phyloP scores from a whole-genome alignment of 1,140 invertebrate genomes.

The Ridgeia piscesae region DNA sequence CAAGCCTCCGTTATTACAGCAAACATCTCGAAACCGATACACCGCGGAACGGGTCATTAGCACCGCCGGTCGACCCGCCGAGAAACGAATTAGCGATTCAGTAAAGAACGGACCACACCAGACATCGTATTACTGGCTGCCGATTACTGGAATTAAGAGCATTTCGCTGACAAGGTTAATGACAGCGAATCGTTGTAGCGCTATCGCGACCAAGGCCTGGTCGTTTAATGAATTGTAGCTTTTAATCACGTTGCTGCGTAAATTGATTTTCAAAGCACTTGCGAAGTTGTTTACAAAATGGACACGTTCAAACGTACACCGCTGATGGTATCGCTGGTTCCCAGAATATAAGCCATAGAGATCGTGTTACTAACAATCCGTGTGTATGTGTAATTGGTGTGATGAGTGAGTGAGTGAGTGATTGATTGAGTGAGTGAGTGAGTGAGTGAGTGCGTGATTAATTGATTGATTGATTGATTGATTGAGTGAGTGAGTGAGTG shows the following conservation, averaged over 20 bases:
- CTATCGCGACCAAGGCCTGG: background rate
- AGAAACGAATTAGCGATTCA: constrained; percentile 1
- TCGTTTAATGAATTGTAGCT: constrained; percentile 1
- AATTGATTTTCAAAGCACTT: background rate
- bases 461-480: background rate
- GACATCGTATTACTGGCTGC: background rate
- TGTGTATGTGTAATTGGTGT: background rate
- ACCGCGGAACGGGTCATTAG: background rate
- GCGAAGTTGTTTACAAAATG: too few relatives aligned
- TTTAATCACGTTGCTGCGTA: background rate
- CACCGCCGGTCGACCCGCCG: background rate
- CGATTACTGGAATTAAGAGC: background rate
- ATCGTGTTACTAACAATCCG: background rate
- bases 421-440: too few relatives aligned
- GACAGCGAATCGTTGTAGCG: background rate
- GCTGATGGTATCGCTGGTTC: too few relatives aligned
- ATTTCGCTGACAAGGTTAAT: background rate
- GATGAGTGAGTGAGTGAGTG: too few relatives aligned
- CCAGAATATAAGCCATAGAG: too few relatives aligned
- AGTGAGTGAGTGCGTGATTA: too few relatives aligned
- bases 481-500: constrained; percentile 18
- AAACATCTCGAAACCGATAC: background rate
- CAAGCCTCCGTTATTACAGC: background rate
- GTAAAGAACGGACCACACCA: background rate
- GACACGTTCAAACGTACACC: too few relatives aligned